Evolutionary conservation across 2,113 vertebrate genomes (phyloP), one percentile per base, ranked within the genome.

Genomic region (Planiliza haematocheilus): DNA sequence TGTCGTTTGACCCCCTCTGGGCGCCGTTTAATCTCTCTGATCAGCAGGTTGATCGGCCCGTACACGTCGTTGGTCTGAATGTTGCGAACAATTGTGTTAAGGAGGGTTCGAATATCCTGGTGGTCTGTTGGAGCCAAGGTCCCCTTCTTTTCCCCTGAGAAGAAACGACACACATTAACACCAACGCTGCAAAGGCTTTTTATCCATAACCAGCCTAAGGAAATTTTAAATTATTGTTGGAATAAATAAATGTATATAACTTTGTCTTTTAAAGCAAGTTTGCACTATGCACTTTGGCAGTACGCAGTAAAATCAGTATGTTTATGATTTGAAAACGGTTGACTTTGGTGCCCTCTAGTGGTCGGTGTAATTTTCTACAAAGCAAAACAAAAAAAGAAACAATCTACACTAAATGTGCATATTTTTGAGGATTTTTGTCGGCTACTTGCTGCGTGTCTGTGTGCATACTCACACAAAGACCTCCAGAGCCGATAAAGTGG

Each of bases 401-500:
- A n/a, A n/a, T n/a, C n/a, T n/a, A n/a, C n/a, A n/a, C n/a, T n/a
- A n/a, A n/a, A n/a, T n/a, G n/a, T n/a, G n/a, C n/a, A n/a, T n/a
- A n/a, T n/a, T n/a, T n/a, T n/a, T 16, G 24, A 34, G 6, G 37
- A 24, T 14, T 51, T 13, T 51, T 24, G 13, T 13, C 4, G 49
- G 20, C 6, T n/a, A n/a, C n/a, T 6, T 50, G 20, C 7, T 1
- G 7, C 3, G 3, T 41, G 37, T 0, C 3, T 43, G 3, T 43
- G 37, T 45, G 34, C 4, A 55, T 70, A 96, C 96, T 98, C 82
- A 99, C 98, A 94, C 45, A 97, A 87, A 68, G 91, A 95, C 74
- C 97, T 96, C 97, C 97, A 99, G 37, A 93, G 94, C 51, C 94
- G 92, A 86, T 99, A 99, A 1, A 99, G 92, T 2, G 97, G 96